phyloP scores from a whole-genome alignment of 2,113 vertebrate genomes.

The Bubo scandiacus region DNA sequence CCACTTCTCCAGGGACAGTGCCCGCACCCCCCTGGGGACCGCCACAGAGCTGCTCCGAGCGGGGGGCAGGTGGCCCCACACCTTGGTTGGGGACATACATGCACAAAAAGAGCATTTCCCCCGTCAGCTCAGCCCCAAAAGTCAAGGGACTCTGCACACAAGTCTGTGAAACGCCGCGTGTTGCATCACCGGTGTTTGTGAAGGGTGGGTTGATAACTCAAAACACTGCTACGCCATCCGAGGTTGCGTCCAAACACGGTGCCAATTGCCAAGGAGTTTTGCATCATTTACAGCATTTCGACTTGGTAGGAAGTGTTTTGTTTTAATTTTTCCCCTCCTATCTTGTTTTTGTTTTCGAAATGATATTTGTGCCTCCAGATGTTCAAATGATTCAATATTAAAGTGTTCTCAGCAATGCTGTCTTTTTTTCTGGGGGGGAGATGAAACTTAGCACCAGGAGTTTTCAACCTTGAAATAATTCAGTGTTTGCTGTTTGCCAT shows the following conservation, averaged over 20 bases:
- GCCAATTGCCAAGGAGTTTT: neutral
- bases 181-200: neutral
- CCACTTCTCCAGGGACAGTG: too few species aligned
- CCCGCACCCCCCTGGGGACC: too few species aligned
- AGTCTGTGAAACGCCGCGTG: rapidly evolving
- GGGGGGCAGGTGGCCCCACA: neutral
- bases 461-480: neutral
- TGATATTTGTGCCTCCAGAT: neutral
- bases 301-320: neutral
- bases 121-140: neutral
- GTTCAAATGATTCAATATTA: neutral
- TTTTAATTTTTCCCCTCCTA: neutral
- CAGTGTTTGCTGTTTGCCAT: neutral
- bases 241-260: neutral
- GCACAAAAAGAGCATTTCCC: neutral
- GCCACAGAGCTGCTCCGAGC: too few species aligned
- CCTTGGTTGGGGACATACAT: rapidly evolving
- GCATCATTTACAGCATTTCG: neutral
- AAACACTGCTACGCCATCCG: rapidly evolving
- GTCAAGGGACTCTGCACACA: neutral
- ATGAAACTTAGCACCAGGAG: neutral
- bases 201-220: neutral
- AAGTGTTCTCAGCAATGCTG: neutral
- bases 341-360: neutral
- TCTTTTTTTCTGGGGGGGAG: too few species aligned